Percentiles rank a stretch among this genome's conserved stretches.
Conservation (phyloP, 2,113 vertebrate species). For the Perca fluviatilis region DNA sequence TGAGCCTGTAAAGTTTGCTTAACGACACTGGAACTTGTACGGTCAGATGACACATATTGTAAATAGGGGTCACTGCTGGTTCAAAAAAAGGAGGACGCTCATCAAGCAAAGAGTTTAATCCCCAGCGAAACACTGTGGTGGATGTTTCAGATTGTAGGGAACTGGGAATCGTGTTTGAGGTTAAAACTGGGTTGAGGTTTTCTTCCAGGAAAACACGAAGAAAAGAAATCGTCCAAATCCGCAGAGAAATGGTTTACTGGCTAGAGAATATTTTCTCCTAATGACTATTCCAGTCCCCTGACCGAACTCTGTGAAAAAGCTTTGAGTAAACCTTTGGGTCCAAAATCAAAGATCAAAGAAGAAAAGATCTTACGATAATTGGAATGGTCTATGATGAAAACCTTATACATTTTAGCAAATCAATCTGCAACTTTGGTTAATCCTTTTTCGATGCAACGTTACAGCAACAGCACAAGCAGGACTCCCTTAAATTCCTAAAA, state of each 20-base stretch:
- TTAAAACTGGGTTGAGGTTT: background rate
- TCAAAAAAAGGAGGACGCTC: conserved; percentile 10
- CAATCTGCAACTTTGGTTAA: background rate
- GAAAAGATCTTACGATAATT: background rate
- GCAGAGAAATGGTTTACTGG: background rate
- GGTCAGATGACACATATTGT: conserved; percentile 15
- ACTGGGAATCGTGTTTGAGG: background rate
- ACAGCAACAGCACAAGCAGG: background rate
- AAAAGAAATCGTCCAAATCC: background rate
- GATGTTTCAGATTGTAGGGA: conserved; percentile 4
- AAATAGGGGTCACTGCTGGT: conserved; percentile 11
- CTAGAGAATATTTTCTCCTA: background rate
- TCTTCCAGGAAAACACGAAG: background rate
- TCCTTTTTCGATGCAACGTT: background rate
- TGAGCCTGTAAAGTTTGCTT: conserved; percentile 22
- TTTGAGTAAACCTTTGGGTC: background rate
- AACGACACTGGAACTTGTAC: conserved; percentile 8
- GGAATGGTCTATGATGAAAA: background rate
- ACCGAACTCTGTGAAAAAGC: background rate
- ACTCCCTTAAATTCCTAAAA: conserved; percentile 1
- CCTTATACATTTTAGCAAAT: background rate
- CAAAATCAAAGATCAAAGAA: background rate
- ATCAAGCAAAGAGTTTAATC: conserved; percentile 4
- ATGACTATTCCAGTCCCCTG: background rate
- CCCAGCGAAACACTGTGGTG: background rate